Percentiles rank a stretch among this genome's conserved stretches.
These are phyloP conservation scores for Menidia beryllina DNA, from an alignment of 2,113 vertebrate species.

Conservation along the genomic window DNA sequence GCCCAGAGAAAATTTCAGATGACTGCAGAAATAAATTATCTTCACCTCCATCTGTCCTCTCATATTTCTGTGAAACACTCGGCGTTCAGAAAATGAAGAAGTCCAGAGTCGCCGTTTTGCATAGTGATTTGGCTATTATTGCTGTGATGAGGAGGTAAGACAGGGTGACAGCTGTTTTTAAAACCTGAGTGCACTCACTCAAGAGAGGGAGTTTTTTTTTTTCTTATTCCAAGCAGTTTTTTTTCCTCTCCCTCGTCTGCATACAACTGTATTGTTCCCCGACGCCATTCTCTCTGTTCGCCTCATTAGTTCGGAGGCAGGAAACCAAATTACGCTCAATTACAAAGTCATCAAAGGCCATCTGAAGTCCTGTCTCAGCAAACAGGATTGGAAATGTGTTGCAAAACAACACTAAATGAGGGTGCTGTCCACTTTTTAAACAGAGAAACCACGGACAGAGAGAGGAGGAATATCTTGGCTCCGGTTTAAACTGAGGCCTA, in stretches of 20 bases:
- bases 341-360: conserved; percentile 81
- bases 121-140: conserved; percentile 65
- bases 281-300: conserved; percentile 63
- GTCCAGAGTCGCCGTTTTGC: conserved; percentile 49
- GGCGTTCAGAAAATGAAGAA: conserved; percentile 28
- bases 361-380: conserved; percentile 79
- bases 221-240: conserved; percentile 19
- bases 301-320: conserved; percentile 83
- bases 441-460: background rate
- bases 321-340: conserved; percentile 83
- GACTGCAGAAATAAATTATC: conserved; percentile 66
- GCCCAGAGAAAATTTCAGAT: conserved; percentile 38
- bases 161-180: conserved; percentile 64
- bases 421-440: conserved; percentile 19
- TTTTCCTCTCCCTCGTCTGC: conserved; percentile 24
- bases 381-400: background rate
- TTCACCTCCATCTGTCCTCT: conserved; percentile 70
- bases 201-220: conserved; percentile 3
- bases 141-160: conserved; percentile 47
- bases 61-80: conserved; percentile 38
- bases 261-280: conserved; percentile 58
- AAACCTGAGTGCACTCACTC: conserved; percentile 50
- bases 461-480: conserved; percentile 10
- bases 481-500: background rate
- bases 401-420: conserved; percentile 23